phyloP scores from a whole-genome alignment of 35 echinoderm and acorn worm species.

The Patiria miniata region DNA sequence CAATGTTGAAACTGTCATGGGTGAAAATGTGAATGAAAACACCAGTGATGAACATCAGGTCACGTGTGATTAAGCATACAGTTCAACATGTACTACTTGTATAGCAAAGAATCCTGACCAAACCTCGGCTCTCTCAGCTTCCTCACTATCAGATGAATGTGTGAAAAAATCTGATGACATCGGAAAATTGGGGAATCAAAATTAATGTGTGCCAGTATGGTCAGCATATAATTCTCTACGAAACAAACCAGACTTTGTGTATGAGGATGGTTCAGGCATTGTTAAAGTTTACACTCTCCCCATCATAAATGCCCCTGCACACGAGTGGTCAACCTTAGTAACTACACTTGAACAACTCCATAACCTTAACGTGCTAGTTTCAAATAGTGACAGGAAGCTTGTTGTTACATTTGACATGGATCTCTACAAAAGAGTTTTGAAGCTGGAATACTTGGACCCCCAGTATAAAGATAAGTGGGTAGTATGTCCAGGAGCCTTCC shows the following conservation, averaged over 20 bases:
- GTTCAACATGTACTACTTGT: no score
- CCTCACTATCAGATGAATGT: no score
- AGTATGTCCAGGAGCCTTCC: conserved; percentile 20
- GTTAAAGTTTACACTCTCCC: conserved; percentile 10
- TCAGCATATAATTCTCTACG: conserved; percentile 4
- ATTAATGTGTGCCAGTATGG: conserved; percentile 12
- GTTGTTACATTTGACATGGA: conserved; percentile 37
- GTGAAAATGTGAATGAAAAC: no score
- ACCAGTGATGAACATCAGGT: no score
- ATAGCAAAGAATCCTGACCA: no score
- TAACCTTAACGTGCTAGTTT: not conserved
- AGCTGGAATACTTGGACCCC: conserved; percentile 14
- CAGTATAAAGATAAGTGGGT: conserved; percentile 33
- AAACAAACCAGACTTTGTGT: not conserved
- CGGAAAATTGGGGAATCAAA: no score
- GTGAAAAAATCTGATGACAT: no score
- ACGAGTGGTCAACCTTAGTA: conserved; percentile 35
- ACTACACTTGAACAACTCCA: conserved; percentile 17
- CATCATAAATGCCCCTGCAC: conserved; percentile 26
- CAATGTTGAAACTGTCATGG: no score
- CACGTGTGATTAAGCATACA: no score
- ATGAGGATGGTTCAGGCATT: not conserved
- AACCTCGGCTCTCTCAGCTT: no score
- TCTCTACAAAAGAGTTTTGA: conserved; percentile 33
- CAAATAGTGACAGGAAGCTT: not conserved